Evolutionary conservation across 2,797 vertebrate species (phyloP), one percentile per base, ranked within the genome.

Genomic region (Enteromius afrohamiltoni): DNA sequence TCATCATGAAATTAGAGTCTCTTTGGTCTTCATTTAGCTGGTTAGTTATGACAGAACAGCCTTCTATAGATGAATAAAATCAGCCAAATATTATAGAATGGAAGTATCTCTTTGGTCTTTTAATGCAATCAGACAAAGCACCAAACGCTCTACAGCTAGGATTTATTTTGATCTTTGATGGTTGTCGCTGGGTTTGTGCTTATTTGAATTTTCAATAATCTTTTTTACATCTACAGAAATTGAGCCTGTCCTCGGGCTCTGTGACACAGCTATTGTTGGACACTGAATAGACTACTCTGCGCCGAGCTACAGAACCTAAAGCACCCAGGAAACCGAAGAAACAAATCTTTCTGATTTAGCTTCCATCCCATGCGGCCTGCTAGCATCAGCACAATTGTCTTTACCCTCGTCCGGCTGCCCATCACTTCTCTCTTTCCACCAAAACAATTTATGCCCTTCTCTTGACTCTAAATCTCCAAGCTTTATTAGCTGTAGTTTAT

Each of bases 401-500:
- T 85, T 89, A 85, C 91, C 88, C 83, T 89, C 91, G 90, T 93
- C 94, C 92, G 88, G 45, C 89, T 90, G 79, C 88, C 91, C 91
- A 90, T 93, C 93, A 92, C 70, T 87, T 85, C 86, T 87, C 88
- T 68, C 71, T 82, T 69, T 76, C 89, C 89, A 84, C 89, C 90
- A 89, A 90, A 80, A 91, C 91, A 88, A 92, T 93, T 92, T 93
- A 92, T 91, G 77, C 85, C 88, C 85, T 87, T 78, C 86, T 86
- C 47, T 76, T 70, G 85, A 86, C 79, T 88, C 74, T 87, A 77
- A 79, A 81, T 80, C 85, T 75, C 19, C 64, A 17, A 83, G 89
- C 90, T 94, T 94, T 95, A 94, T 94, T 93, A 93, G 92, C 92
- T 85, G 87, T 94, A 90, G 87, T 93, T 94, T 94, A 93, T 89